Base-by-base conservation (phyloP, 2,888 invertebrate species). In the Leucania comma region DNA sequence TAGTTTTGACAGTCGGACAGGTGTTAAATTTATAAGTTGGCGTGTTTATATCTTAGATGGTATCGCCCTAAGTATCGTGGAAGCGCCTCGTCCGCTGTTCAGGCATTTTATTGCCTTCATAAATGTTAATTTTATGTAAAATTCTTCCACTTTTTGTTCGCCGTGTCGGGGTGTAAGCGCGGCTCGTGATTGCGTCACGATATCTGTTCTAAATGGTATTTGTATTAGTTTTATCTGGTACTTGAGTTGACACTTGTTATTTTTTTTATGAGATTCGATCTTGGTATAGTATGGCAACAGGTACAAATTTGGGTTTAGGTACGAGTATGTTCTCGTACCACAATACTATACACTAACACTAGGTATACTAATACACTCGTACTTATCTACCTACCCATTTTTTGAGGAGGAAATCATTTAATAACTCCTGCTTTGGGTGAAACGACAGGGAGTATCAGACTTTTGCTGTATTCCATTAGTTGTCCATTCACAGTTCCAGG, bases 11-110 rank as follows among this genome's bases (percentile, higher is more conserved):
- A 90, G 89, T 78, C 78, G 76, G 92, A 91, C 93, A 93, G 93
- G 93, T 93, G 93, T 91, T 90, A 90, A 90, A 93, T 93, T 93
- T 93, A 93, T 92, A 89, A 88, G 86, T 87, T 87, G 75, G 90
- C 91, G 92, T 91, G 91, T 90, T 90, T 88, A 87, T 88, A 86
- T 83, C 84, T 83, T 68, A 63, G 78, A 92, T 93, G 80, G 85
- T 90, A 91, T 91, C 91, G 85, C 73, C 72, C 78, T 83, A 88
- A 87, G 86, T 85, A 81, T 81, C 69, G 62, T 76, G 80, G 83
- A 80, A 83, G 86, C 83, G 78, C 85, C 86, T 86, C 78, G 72
- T 70, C 77, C 72, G 68, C 75, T 68, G 83, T 85, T 87, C 78
- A 82, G 78, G 69, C 75, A 80, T 82, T 89, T 91, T 89, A 91